Evolutionary conservation across 2,797 vertebrate species (phyloP), one percentile per base, ranked within the genome.

Genomic region (Sandelia bainsii): DNA sequence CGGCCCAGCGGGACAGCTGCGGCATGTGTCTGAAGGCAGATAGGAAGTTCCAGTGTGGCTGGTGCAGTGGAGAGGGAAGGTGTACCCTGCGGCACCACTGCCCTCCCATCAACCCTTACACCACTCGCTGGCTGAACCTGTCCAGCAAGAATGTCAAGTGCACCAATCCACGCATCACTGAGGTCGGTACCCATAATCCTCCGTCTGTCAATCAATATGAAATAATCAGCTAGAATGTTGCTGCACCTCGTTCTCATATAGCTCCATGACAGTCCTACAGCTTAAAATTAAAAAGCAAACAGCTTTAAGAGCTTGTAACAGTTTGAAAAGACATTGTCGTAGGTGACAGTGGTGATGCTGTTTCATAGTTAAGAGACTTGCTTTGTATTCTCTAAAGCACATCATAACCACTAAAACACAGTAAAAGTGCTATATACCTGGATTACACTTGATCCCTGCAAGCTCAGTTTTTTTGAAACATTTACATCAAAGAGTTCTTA

Each of bases 1-100:
- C 96, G 0, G 98, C 98, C 3, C 97, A 97, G 93, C 91, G 98
- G 5, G 97, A 99, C 94, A 99, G 98, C 95, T 99, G 98, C 0
- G 98, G 98, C 65, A 95, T 97, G 84, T 99, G 98, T 89, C 95
- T 99, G 60, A 99, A 99, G 87, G 97, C 98, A 0, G 93, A 99
- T 72, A 95, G 96, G 89, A 98, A 98, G 92, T 99, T 98, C 16
- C 95, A 96, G 89, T 99, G 98, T 0, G 98, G 98, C 72, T 99
- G 98, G 98, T 98, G 98, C 91, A 95, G 96, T 0, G 94, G 94
- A 0, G 97, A 99, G 82, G 96, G 93, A 14, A 90, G 89, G 13
- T 99, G 98, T 65, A 95, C 96, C 0, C 94, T 99, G 59, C 93
- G 92, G 14, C 96, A 96, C 53, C 98, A 98, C 91, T 99, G 98